phyloP scores from a whole-genome alignment of 2,797 vertebrate genomes.

The Tapirus indicus region DNA sequence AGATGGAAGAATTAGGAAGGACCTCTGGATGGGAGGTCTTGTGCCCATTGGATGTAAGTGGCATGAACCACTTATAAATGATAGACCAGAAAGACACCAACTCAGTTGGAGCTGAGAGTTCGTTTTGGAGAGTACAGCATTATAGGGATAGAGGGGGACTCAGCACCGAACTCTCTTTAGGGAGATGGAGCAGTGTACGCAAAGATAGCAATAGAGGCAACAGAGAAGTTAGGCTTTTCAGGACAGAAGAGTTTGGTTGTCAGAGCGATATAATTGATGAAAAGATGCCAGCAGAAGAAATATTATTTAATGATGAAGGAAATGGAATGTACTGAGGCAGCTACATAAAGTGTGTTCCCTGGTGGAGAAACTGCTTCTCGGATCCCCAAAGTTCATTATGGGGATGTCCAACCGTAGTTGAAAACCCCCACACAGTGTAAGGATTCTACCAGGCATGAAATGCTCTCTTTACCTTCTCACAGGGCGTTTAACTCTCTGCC shows the following conservation, averaged over 20 bases:
- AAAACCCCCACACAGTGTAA: not conserved
- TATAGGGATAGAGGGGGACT: not conserved
- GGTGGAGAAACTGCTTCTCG: not conserved
- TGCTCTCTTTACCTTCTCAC: not conserved
- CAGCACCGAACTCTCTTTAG: fast-evolving
- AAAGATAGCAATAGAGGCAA: not conserved
- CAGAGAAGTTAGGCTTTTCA: not conserved
- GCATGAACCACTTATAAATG: not conserved
- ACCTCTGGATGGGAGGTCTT: not conserved
- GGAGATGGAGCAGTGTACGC: not conserved
- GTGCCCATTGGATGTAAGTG: not conserved
- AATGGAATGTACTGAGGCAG: not conserved
- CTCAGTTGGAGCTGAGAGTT: not conserved
- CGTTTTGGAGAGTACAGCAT: not conserved
- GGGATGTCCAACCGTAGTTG: not conserved
- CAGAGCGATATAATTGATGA: not conserved
- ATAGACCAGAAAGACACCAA: not conserved
- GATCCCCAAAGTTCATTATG: not conserved
- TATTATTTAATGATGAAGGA: not conserved
- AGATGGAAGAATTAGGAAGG: not conserved
- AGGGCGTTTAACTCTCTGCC: not conserved
- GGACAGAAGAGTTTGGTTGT: not conserved
- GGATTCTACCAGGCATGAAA: not conserved
- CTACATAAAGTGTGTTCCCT: not conserved
- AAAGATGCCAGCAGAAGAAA: not conserved